phyloP scores from a whole-genome alignment of 2,113 vertebrate species.

The Arizona elegans region DNA sequence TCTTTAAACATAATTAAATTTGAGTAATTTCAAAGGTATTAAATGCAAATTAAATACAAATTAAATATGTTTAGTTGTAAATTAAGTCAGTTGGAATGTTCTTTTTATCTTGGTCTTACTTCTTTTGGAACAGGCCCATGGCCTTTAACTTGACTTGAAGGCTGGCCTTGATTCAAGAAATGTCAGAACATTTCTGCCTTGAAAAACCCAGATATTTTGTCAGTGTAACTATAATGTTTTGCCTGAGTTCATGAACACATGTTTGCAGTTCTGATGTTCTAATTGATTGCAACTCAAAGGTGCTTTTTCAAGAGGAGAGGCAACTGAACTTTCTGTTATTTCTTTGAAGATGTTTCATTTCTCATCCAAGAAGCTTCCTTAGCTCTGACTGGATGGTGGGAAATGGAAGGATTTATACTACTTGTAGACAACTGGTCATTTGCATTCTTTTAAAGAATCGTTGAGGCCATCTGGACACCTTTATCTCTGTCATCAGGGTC shows the following conservation, averaged over 20 bases:
- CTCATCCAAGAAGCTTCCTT: too few species aligned
- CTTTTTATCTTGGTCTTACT: not conserved
- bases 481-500: too few species aligned
- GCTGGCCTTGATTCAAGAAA: not conserved
- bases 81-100: not conserved
- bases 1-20: not conserved
- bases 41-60: not conserved
- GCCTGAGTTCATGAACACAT: not conserved
- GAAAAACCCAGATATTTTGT: not conserved
- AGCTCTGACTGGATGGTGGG: too few species aligned
- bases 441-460: too few species aligned
- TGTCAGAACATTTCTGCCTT: not conserved
- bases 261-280: not conserved
- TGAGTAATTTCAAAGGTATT: not conserved
- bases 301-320: too few species aligned
- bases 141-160: not conserved
- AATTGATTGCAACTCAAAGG: not conserved
- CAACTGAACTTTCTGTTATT: not conserved
- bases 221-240: not conserved
- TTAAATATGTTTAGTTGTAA: not conserved
- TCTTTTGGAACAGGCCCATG: not conserved
- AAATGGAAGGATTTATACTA: too few species aligned
- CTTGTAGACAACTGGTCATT: too few species aligned
- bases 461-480: too few species aligned
- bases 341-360: too few species aligned